Evolutionary conservation across 2,888 invertebrate genomes (phyloP), one percentile per base, ranked within the genome.

Genomic region (Stenodema calcarata): DNA sequence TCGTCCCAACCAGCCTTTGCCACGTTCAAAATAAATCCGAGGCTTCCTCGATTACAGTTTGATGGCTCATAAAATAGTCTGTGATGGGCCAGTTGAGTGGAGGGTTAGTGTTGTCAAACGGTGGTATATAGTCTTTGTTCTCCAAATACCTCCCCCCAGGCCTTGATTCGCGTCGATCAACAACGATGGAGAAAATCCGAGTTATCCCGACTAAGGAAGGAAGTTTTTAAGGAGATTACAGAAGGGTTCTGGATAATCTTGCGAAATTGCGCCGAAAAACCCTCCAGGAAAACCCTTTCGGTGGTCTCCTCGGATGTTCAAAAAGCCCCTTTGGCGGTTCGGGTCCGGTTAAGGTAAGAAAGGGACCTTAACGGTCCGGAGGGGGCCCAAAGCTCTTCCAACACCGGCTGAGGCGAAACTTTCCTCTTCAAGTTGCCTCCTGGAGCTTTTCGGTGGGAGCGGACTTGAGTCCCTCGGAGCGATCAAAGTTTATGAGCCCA

Each of bases 201-300:
- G 80, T 18, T 18, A 44, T 80, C 23, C 62, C 35, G 28, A 69
- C 42, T 23, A 28, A 50, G 62, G 69, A 62, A 81, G 81, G 81
- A 82, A 82, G 82, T 82, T 82, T 82, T 82, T 82, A 82, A 82
- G 82, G 69, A 82, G 82, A 82, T 82, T 82, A 82, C 82, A 69
- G 47, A 30, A 35, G 69, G 69, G 2, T 18, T 44, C 11, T 9
- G 82, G 82, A 82, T 82, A 82, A 82, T 82, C 82, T 69, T 16
- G 41, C 82, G 82, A 82, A 82, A 82, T 82, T 82, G 82, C 69
- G 62, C 82, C 0, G 35, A 30, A 41, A 35, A 2, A 18, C n/a
- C 80, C 27, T 27, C 23, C 62, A n/a, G 2, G 62, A 62, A 54
- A 23, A 62, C 62, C 62, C 62, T 23, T 47, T 62, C 18, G 62